phyloP scores from a whole-genome alignment of 1,140 invertebrate genomes.

The Laupala kohalensis region DNA sequence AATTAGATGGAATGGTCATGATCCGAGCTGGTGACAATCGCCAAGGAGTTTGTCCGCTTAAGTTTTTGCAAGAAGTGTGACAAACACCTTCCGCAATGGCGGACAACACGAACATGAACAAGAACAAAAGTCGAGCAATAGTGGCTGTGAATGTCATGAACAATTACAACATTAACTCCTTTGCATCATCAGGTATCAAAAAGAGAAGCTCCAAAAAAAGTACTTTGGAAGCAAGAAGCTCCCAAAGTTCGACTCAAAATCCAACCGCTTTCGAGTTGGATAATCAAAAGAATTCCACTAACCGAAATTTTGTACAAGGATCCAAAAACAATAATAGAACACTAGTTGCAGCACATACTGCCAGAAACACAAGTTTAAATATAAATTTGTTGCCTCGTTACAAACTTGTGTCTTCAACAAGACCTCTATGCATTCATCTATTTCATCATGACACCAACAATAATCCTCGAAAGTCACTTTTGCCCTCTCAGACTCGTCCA shows the following conservation, averaged over 20 bases:
- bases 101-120: neutral
- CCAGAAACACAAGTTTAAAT: neutral
- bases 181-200: neutral
- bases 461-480: neutral
- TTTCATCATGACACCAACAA: neutral
- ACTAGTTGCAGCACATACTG: neutral
- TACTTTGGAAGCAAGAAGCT: neutral
- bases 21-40: constrained; percentile 79
- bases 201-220: neutral
- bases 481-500: neutral
- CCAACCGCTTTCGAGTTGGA: neutral
- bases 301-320: neutral
- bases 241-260: no score
- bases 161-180: neutral
- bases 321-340: neutral
- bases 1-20: constrained; percentile 82
- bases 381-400: neutral
- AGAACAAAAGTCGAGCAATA: neutral
- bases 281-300: neutral
- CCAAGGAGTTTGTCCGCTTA: constrained; percentile 66
- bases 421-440: neutral
- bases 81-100: constrained; percentile 1
- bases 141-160: neutral
- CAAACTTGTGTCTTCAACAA: neutral
- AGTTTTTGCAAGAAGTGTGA: constrained; percentile 76